Evolutionary conservation across 1,140 invertebrate genomes (phyloP).

Genomic region (Aphelinus atriplicis): DNA sequence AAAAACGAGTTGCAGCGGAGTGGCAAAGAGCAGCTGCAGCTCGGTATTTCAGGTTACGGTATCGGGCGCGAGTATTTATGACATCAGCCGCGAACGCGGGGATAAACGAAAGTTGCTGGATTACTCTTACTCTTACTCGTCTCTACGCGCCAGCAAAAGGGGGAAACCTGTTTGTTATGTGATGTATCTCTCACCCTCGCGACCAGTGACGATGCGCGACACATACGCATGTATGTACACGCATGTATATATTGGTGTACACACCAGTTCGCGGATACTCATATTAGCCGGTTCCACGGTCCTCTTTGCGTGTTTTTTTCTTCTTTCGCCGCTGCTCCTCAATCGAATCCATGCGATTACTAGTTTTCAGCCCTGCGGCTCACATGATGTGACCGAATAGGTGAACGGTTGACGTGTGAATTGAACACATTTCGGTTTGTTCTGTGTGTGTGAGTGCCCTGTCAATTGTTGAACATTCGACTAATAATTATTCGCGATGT

Average conservation of each 20-base stretch:
- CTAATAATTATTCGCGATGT: too few species aligned
- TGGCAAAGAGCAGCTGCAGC: neutral
- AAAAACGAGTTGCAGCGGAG: neutral
- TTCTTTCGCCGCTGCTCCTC: too few species aligned
- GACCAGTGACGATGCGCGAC: neutral
- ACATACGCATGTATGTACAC: too few species aligned
- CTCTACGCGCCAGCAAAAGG: neutral
- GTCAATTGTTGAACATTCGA: too few species aligned
- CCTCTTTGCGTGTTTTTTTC: neutral
- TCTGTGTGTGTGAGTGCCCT: too few species aligned
- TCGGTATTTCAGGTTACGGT: conserved; percentile 30
- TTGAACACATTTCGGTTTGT: too few species aligned
- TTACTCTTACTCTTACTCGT: conserved; percentile 28
- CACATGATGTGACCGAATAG: too few species aligned
- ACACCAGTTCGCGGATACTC: too few species aligned
- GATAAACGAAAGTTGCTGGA: conserved; percentile 33
- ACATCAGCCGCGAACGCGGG: conserved; percentile 13
- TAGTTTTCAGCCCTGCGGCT: too few species aligned
- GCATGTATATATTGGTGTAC: too few species aligned
- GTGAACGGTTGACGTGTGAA: too few species aligned
- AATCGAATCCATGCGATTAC: too few species aligned
- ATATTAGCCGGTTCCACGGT: conserved; percentile 11
- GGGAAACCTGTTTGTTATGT: conserved; percentile 36
- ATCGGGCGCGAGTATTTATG: conserved; percentile 22
- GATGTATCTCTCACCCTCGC: neutral